phyloP scores from a whole-genome alignment of 2,113 vertebrate species.

The Passer montanus region DNA sequence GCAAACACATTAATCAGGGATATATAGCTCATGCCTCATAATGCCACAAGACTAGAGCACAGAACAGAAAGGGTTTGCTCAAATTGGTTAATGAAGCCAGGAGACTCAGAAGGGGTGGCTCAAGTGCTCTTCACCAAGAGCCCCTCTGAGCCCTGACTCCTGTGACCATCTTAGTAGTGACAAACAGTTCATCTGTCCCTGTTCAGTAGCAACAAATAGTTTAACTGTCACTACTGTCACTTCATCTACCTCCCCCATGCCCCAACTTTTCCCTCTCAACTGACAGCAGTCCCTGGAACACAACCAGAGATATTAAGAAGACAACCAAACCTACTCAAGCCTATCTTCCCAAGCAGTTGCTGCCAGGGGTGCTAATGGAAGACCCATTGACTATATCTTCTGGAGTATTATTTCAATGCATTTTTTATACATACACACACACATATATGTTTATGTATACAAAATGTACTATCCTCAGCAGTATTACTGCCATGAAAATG shows the following conservation, averaged over 20 bases:
- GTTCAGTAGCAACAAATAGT: not conserved
- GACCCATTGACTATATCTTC: not conserved
- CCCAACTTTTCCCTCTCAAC: not conserved
- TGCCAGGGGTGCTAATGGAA: not conserved
- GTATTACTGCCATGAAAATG: not conserved
- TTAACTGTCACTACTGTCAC: not conserved
- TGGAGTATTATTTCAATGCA: not conserved
- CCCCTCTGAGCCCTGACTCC: not conserved
- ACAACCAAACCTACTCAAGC: not conserved
- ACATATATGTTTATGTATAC: accelerated
- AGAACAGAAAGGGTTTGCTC: not conserved
- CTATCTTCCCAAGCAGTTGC: not conserved
- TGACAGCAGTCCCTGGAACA: not conserved
- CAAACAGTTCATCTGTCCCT: not conserved
- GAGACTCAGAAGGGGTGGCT: not conserved
- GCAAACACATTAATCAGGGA: not conserved
- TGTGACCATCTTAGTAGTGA: not conserved
- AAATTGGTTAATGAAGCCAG: not conserved
- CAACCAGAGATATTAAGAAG: not conserved
- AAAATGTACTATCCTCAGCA: not conserved
- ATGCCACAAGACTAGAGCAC: not conserved
- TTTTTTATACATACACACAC: accelerated
- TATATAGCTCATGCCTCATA: accelerated
- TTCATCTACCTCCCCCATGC: not conserved
- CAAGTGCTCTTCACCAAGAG: not conserved